Base-by-base conservation (phyloP, 2,888 invertebrate genomes). In the Gerris lacustris region DNA sequence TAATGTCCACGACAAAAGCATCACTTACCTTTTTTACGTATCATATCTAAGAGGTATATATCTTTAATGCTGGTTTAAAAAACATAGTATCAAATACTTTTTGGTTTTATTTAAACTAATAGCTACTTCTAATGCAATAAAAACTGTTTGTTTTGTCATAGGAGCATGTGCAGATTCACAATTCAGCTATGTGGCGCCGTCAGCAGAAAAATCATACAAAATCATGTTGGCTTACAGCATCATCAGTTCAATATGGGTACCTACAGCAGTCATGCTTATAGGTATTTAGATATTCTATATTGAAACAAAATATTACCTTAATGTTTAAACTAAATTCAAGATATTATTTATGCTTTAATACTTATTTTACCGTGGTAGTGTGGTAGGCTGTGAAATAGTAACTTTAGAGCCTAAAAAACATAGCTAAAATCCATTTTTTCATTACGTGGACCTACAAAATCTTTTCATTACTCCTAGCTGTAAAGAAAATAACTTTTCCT, bases 171-270 rank as follows among this genome's bases (percentile, higher is more conserved):
- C 9, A 55, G 15, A 55, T 55, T 9, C 55, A 55, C 9, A 15
- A 11, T 5, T 55, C 9, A 15, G 2, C 9, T 55, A 55, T 55
- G 55, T 55, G 15, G 55, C 55, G 9, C 55, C 55, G 15, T 55
- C 55, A 15, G 73, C 73, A 7, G 43, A 43, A 9, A 44, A 69
- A 11, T 71, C 73, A n/a, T 71, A 74, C 64, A 45, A 71, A 2
- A 67, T 69, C 62, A 44, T 74, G 63, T 67, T 73, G 45, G 69
- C 63, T 17, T 69, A 73, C 67, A 68, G 67, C 0, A 63, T 73
- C 6, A 63, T 68, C 6, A 72, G 73, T 9, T 70, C 73, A 2
- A 68, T 73, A 6, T 74, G 74, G 74, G 72, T 74, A n/a, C 73
- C 73, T 18, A 71, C 72, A 9, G 72, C 71, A n/a, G 67, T 73